These are phyloP conservation scores for Scaeva pyrastri DNA, from an alignment of 2,888 invertebrate species.

Conservation along the genomic window DNA sequence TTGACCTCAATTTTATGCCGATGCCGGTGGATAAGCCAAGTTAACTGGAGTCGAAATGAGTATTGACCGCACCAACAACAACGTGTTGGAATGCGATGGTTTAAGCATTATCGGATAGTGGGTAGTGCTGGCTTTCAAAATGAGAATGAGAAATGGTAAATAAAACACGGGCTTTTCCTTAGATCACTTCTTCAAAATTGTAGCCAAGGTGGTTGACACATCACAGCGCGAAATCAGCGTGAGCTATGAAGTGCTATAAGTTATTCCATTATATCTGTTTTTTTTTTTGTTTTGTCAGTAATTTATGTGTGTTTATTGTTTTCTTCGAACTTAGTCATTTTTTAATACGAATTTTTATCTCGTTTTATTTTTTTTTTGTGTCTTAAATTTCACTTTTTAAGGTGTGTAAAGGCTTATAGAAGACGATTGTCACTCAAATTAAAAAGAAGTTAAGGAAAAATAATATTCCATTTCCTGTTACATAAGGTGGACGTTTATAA, in stretches of 20 bases:
- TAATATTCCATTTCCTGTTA: background rate
- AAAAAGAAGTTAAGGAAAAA: background rate
- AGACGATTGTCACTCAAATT: slow-evolving; percentile 46
- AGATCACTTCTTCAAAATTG: background rate
- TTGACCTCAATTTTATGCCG: slow-evolving; percentile 51
- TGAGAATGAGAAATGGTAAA: slow-evolving; percentile 54
- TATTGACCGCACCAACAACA: slow-evolving; percentile 50
- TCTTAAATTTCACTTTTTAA: slow-evolving; percentile 75
- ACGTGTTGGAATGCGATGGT: slow-evolving; percentile 71
- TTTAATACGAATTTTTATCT: slow-evolving; percentile 36
- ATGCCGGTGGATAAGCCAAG: slow-evolving; percentile 48
- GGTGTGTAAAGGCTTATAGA: slow-evolving; percentile 57
- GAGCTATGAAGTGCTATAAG: slow-evolving; percentile 34
- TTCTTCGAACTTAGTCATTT: slow-evolving; percentile 54
- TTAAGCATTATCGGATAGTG: slow-evolving; percentile 38
- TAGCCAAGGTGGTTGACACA: slow-evolving; percentile 64
- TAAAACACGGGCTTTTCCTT: slow-evolving; percentile 35
- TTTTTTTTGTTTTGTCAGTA: no score
- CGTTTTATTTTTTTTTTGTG: slow-evolving; percentile 5
- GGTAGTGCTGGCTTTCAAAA: slow-evolving; percentile 54
- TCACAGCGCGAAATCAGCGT: slow-evolving; percentile 49
- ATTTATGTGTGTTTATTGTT: background rate
- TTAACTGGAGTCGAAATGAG: slow-evolving; percentile 10
- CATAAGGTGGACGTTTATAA: background rate
- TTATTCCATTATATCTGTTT: slow-evolving; percentile 5